Conservation (phyloP, 2,113 vertebrate species). For the Sapayoa aenigma region DNA sequence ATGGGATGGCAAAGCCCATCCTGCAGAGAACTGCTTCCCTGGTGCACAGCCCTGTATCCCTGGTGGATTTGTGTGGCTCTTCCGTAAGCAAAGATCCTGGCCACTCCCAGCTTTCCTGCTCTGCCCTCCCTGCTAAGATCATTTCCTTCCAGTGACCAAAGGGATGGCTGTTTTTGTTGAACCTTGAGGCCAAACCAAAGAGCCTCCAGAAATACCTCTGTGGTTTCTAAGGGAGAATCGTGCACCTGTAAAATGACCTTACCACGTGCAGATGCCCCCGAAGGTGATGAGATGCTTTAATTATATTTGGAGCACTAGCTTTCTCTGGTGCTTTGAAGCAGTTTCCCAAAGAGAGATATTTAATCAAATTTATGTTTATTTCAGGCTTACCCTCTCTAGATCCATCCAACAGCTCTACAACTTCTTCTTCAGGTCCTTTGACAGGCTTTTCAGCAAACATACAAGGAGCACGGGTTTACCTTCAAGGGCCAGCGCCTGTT, state of each 20-base stretch:
- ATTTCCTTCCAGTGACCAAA: not conserved
- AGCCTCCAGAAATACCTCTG: not conserved
- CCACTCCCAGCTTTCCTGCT: not conserved
- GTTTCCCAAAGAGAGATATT: conserved; percentile 61
- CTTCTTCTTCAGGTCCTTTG: conserved; percentile 83
- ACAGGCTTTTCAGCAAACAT: conserved; percentile 93
- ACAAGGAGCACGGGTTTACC: conserved; percentile 91
- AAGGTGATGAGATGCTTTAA: conserved; percentile 51
- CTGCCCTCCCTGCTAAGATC: not conserved
- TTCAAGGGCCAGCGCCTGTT: conserved; percentile 87
- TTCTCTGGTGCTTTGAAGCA: conserved; percentile 56
- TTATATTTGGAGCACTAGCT: conserved; percentile 23
- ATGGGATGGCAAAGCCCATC: not conserved
- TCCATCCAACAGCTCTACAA: conserved; percentile 78
- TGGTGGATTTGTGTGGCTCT: not conserved
- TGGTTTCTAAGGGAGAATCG: not conserved
- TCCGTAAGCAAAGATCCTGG: not conserved
- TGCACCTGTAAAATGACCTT: conserved; percentile 42
- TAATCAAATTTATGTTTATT: conserved; percentile 73
- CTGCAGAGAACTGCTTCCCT: not conserved
- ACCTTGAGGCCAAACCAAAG: not conserved
- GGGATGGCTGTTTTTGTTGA: not conserved
- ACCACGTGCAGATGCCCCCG: not conserved
- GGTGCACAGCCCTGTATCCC: not conserved
- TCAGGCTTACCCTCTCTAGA: conserved; percentile 84